Base-by-base conservation (phyloP, 2,888 invertebrate species). In the Eretmocerus hayati region DNA sequence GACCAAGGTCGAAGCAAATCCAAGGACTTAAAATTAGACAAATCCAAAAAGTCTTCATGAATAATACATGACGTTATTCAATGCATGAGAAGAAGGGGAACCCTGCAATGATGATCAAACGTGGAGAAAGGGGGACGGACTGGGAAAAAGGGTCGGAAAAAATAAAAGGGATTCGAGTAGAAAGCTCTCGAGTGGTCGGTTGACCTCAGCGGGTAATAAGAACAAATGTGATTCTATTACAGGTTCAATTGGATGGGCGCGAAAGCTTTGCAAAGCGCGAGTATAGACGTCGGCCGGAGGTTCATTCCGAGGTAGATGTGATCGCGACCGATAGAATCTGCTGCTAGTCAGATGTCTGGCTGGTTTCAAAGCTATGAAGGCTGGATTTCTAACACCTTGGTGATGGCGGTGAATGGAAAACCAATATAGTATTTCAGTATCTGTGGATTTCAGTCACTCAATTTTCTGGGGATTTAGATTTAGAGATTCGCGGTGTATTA, bases 161-260 rank as follows among this genome's bases (percentile, higher is more conserved):
- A 42, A 37, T 43, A 41, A 42, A 49, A 37, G 35, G n/a, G n/a
- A 35, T 19, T 8, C 33, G 15, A 33, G 8, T 8, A 22, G 13
- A 31, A 32, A 22, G 13, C n/a, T 19, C 5, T 26, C 43, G 43
- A 13, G 30, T 16, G 40, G 56, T 52, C 58, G 62, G 63, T 64
- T 70, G 69, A 70, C 69, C 71, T 68, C 66, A 60, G 58, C 63
- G 62, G 64, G 69, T 70, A 70, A 71, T 71, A 71, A 69, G 71
- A 70, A 70, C 64, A 64, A 71, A 71, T 71, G 71, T 69, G 71
- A 70, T 70, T 70, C 70, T 70, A 71, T 71, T 71, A 71, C 62
- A 62, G 64, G 66, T 67, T 70, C 70, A 64, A 70, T 70, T 70
- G 70, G 6, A n/a, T n/a, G n/a, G n/a, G n/a, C 30, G 8, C 13